phyloP scores from a whole-genome alignment of 2,797 vertebrate species.

The Hemitrygon akajei region DNA sequence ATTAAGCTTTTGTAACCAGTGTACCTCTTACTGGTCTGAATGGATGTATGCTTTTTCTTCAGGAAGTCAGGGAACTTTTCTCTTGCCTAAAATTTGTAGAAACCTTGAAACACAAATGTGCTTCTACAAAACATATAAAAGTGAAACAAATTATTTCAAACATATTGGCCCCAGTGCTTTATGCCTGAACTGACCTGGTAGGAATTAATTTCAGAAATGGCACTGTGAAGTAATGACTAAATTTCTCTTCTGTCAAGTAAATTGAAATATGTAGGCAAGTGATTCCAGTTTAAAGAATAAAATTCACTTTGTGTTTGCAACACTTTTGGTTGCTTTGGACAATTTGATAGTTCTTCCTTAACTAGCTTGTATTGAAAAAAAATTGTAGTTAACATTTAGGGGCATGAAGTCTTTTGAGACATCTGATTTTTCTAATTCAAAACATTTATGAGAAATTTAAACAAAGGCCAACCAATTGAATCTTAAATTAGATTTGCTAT shows the following conservation, averaged over 20 bases:
- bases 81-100: not conserved
- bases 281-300: not conserved
- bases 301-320: not conserved
- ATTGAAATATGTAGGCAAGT: not conserved
- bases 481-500: not conserved
- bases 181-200: not conserved
- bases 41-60: not conserved
- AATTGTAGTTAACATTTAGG: not conserved
- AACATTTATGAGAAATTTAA: not conserved
- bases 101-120: not conserved
- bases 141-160: not conserved
- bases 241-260: not conserved
- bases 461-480: not conserved
- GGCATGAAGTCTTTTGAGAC: not conserved
- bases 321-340: not conserved
- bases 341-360: not conserved
- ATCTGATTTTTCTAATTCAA: not conserved
- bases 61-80: not conserved
- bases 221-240: not conserved
- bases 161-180: not conserved
- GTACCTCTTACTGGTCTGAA: not conserved
- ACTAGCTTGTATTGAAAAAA: not conserved
- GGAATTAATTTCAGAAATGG: not conserved
- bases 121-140: not conserved
- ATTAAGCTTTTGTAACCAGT: not conserved